These are phyloP conservation scores for Seriola quinqueradiata DNA, from an alignment of 2,113 vertebrate genomes.

Conservation along the genomic window DNA sequence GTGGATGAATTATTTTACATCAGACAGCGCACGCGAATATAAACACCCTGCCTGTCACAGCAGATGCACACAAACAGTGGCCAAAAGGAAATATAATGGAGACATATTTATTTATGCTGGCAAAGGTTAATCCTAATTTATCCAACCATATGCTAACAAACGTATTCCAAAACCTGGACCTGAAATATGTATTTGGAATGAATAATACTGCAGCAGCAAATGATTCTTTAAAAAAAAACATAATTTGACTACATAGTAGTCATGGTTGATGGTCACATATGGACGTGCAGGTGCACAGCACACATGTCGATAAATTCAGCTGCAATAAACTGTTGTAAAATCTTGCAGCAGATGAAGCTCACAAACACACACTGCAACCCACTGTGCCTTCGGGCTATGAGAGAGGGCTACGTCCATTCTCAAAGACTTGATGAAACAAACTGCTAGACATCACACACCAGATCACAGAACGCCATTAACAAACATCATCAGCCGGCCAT, in stretches of 20 bases:
- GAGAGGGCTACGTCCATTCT: slow-evolving; percentile 17
- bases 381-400: slow-evolving; percentile 6
- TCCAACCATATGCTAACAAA: slow-evolving; percentile 16
- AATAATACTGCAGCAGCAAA: neutral
- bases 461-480: slow-evolving; percentile 38
- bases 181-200: neutral
- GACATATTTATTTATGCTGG: slow-evolving; percentile 22
- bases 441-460: slow-evolving; percentile 14
- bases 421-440: slow-evolving; percentile 14
- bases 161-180: neutral
- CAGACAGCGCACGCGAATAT: slow-evolving; percentile 1
- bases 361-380: neutral
- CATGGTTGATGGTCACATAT: neutral
- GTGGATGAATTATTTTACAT: slow-evolving; percentile 31
- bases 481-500: slow-evolving; percentile 1
- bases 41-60: slow-evolving; percentile 22
- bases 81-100: slow-evolving; percentile 12
- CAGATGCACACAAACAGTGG: slow-evolving; percentile 31
- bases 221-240: neutral
- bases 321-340: neutral
- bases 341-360: neutral
- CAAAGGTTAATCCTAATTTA: slow-evolving; percentile 14
- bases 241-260: neutral
- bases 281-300: neutral
- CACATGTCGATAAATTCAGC: neutral